Evolutionary conservation across 2,113 vertebrate genomes (phyloP).

Genomic region (Rissa tridactyla): DNA sequence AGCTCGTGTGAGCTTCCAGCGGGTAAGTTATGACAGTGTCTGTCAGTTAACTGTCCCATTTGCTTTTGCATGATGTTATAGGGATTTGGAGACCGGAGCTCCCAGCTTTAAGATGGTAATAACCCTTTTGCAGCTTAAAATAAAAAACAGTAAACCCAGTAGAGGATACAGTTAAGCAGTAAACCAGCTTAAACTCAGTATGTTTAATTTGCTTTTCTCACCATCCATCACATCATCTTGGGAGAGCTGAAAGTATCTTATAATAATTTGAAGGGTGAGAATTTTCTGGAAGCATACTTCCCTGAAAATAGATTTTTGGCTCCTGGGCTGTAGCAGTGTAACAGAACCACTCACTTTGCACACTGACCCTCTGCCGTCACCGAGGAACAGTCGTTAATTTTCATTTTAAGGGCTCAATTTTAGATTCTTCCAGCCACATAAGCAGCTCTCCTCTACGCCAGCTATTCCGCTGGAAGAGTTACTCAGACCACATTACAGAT

Average conservation of each 20-base stretch:
- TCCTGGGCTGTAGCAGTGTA: neutral
- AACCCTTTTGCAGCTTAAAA: conserved; percentile 61
- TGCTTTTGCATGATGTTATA: conserved; percentile 17
- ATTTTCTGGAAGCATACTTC: conserved; percentile 40
- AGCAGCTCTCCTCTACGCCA: neutral
- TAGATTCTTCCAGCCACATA: neutral
- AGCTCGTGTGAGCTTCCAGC: neutral
- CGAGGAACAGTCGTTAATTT: neutral
- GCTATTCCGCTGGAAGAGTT: neutral
- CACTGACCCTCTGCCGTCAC: neutral
- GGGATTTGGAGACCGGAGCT: conserved; percentile 41
- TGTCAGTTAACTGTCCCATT: conserved; percentile 53
- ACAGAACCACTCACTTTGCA: neutral
- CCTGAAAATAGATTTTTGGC: conserved; percentile 29
- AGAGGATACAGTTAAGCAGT: conserved; percentile 57
- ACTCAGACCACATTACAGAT: neutral
- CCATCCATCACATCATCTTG: conserved; percentile 21
- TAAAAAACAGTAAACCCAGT: conserved; percentile 45
- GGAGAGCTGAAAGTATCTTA: conserved; percentile 38
- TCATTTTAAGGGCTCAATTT: neutral
- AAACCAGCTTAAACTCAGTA: conserved; percentile 60
- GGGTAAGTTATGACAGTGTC: neutral
- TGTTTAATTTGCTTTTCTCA: conserved; percentile 52
- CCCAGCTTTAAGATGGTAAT: conserved; percentile 42
- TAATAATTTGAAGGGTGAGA: conserved; percentile 35